Conservation (phyloP, 2,113 vertebrate species). For the Polypterus senegalus region DNA sequence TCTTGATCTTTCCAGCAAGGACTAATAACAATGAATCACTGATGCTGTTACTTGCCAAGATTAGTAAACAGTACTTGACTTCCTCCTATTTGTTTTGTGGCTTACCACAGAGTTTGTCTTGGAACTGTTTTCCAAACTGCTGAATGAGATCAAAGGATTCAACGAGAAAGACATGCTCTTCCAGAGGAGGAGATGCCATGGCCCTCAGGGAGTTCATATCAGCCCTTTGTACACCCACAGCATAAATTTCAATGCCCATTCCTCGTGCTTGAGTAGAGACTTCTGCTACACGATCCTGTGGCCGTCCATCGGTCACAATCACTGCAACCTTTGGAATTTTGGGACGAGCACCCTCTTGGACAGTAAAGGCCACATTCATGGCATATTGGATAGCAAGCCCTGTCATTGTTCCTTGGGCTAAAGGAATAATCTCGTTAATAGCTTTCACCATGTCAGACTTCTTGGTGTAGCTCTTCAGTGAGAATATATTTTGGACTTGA, state of each 20-base stretch:
- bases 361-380: slow-evolving; percentile 78
- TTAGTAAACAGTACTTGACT: background rate
- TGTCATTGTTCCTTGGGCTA: slow-evolving; percentile 95
- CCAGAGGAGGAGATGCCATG: slow-evolving; percentile 80
- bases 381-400: slow-evolving; percentile 85
- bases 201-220: slow-evolving; percentile 83
- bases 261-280: slow-evolving; percentile 74
- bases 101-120: slow-evolving; percentile 85
- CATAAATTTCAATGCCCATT: slow-evolving; percentile 83
- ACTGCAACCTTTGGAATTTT: slow-evolving; percentile 73
- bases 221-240: slow-evolving; percentile 81
- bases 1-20: too few species aligned
- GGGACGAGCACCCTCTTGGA: slow-evolving; percentile 64
- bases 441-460: slow-evolving; percentile 66
- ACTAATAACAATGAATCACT: too few species aligned
- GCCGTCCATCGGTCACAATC: slow-evolving; percentile 84
- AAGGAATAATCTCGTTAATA: slow-evolving; percentile 72
- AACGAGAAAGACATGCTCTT: slow-evolving; percentile 89
- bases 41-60: too few species aligned
- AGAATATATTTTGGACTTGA: slow-evolving; percentile 88
- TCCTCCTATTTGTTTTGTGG: background rate
- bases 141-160: slow-evolving; percentile 88
- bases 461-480: slow-evolving; percentile 62
- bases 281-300: slow-evolving; percentile 85
- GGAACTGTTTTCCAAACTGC: slow-evolving; percentile 87